Percentiles rank a stretch among this genome's conserved stretches.
Conservation (phyloP, 1,140 invertebrate species). For the Brachionus manjavacas region DNA sequence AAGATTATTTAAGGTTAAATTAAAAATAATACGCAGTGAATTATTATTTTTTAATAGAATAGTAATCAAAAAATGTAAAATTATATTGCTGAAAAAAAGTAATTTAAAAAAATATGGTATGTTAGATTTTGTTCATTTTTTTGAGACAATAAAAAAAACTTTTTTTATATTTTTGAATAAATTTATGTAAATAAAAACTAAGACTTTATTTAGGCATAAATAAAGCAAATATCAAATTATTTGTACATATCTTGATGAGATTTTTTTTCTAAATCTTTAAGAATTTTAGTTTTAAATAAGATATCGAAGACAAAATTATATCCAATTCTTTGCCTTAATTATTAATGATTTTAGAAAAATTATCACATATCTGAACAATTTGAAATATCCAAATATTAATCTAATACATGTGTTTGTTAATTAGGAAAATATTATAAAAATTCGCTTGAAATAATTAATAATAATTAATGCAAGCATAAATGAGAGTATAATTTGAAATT, state of each 20-base stretch:
- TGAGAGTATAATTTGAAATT: not conserved
- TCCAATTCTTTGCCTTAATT: not conserved
- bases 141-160: no score
- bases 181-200: no score
- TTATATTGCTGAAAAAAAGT: no score
- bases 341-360: not conserved
- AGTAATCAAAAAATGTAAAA: no score
- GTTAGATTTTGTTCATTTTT: no score
- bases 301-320: not conserved
- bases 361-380: not conserved
- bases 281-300: not conserved
- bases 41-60: no score
- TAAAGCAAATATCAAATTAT: not conserved
- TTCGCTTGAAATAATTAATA: constrained; percentile 6
- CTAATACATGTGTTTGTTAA: constrained; percentile 19
- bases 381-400: not conserved
- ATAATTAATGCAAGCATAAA: constrained; percentile 18
- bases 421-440: constrained; percentile 12
- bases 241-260: not conserved
- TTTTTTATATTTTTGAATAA: no score
- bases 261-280: no score
- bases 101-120: no score
- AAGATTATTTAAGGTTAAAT: no score
- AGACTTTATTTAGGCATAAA: no score
- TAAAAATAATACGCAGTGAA: no score